Evolutionary conservation across 1,140 invertebrate species (phyloP), one percentile per base, ranked within the genome.

Genomic region (Pseudomyrmex gracilis): DNA sequence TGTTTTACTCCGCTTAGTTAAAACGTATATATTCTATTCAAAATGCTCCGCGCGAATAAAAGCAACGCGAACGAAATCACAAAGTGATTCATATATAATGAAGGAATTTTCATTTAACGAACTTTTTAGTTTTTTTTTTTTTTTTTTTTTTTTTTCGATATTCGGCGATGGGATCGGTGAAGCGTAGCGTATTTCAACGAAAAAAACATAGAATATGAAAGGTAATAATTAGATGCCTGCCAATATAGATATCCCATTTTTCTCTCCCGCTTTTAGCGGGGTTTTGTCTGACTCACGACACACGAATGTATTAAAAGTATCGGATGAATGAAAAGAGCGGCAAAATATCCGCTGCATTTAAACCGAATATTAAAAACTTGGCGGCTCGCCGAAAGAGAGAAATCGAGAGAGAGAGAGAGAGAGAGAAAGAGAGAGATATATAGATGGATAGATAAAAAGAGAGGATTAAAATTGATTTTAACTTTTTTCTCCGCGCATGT

Each of bases 341-440:
- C 43, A 57, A 43, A 71, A 80, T 71, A 58, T 71, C 55, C 55
- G 9, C 49, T 13, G 47, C 49, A 57, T 77, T 77, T 34, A 60
- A 49, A 58, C 20, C 24, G 53, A 71, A 71, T 80, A 80, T 80
- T 80, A 71, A 80, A 70, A 80, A 80, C 43, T 78, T 80, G 34
- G 20, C 13, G n/a, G n/a, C n/a, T n/a, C 9, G 15, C 12, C 2
- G 43, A 12, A 22, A 47, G 34, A 34, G 34, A 34, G 34, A 34
- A 34, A 34, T 34, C 34, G 34, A 34, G 34, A 34, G 7, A 34
- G 34, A 34, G 34, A 34, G 34, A 34, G 34, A n/a, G n/a, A 47
- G 34, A 34, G 34, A 34, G 34, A 34, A 34, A 34, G 34, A 34
- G 34, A 34, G 7, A 34, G 34, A 34, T n/a, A n/a, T n/a, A n/a